Conservation (phyloP, 2,797 vertebrate genomes). For the Dermochelys coriacea region DNA sequence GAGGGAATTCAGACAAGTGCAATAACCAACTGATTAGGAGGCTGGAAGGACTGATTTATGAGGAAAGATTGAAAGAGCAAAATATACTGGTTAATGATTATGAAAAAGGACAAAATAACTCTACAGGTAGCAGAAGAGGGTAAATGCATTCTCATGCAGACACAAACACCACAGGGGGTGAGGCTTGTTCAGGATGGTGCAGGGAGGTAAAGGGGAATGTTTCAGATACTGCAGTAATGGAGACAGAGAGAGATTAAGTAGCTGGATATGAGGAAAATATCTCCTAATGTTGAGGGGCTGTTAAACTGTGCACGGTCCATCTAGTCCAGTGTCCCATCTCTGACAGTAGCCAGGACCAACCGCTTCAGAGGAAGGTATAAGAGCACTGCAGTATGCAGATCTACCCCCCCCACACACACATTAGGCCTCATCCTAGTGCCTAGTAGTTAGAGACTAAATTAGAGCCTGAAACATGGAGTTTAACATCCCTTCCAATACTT, state of each 20-base stretch:
- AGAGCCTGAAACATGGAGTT: background rate
- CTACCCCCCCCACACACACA: background rate
- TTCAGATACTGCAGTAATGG: background rate
- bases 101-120: background rate
- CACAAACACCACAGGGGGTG: background rate
- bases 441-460: conserved; percentile 6
- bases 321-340: background rate
- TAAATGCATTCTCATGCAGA: background rate
- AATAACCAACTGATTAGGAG: background rate
- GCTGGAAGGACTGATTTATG: background rate
- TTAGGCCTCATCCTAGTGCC: background rate
- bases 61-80: background rate
- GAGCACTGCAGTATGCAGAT: background rate
- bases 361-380: background rate
- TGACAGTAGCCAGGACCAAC: background rate
- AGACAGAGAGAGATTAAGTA: background rate
- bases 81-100: background rate
- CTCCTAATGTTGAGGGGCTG: background rate
- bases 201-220: background rate
- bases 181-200: background rate
- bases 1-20: background rate
- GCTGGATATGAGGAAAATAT: background rate
- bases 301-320: background rate
- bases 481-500: background rate
- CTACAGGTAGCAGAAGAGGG: background rate